Conservation (phyloP, 2,888 invertebrate genomes). For the Sarcophaga variegata region DNA sequence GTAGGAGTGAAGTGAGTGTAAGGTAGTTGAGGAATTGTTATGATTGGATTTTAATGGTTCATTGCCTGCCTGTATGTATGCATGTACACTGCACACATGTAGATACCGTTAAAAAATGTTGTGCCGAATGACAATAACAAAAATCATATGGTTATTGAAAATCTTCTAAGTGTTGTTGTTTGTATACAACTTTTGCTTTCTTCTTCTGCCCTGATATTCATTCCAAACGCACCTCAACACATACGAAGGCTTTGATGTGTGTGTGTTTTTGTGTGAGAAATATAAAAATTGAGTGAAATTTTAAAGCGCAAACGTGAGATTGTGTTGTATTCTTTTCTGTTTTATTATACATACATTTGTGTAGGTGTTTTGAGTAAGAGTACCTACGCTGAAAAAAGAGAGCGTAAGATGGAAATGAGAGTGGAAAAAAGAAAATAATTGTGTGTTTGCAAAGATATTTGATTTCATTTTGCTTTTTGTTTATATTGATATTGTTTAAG, state of each 20-base stretch:
- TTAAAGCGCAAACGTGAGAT: conserved; percentile 58
- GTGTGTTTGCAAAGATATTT: too few species aligned
- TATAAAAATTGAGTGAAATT: conserved; percentile 53
- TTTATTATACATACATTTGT: background rate
- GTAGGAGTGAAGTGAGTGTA: background rate
- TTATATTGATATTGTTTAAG: too few species aligned
- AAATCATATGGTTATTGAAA: conserved; percentile 60
- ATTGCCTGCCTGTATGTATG: conserved; percentile 7
- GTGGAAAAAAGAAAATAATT: too few species aligned
- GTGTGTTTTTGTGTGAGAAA: conserved; percentile 20
- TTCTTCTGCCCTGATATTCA: conserved; percentile 11
- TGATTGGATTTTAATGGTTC: conserved; percentile 4
- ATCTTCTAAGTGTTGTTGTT: background rate
- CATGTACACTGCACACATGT: background rate
- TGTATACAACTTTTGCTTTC: conserved; percentile 42
- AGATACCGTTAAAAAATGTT: conserved; percentile 4
- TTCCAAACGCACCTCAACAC: conserved; percentile 18
- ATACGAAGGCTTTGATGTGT: background rate
- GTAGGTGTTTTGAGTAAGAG: too few species aligned
- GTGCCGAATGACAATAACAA: conserved; percentile 60
- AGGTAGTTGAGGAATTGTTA: background rate
- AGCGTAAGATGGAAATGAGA: too few species aligned
- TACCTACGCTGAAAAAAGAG: too few species aligned
- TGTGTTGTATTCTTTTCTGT: background rate
- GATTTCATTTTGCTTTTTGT: too few species aligned